Evolutionary conservation across 2,888 invertebrate species (phyloP), one percentile per base, ranked within the genome.

Genomic region (Chloroclysta siterata): DNA sequence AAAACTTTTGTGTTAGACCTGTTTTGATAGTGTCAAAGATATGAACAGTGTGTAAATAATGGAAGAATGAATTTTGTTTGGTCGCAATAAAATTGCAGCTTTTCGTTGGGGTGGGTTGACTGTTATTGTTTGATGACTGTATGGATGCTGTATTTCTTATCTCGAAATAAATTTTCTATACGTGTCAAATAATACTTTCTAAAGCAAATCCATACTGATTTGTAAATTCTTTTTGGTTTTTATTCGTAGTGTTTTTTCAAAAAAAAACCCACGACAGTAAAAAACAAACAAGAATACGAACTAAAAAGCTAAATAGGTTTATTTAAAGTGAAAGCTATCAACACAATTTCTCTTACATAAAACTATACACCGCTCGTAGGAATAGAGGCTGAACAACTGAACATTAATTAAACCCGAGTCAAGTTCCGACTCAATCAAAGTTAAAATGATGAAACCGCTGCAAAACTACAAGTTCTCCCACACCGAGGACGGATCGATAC

Each of bases 1-100:
- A 57, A 47, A 65, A 74, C 71, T 78, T 82, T 85, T 87, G 85
- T 74, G 85, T 74, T 69, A 60, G 73, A 79, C 79, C 73, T 85
- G 85, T 86, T 84, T 81, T 80, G 89, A 89, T 90, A 90, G 88
- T 88, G 91, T 88, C 89, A 84, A 73, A 85, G 87, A 90, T 88
- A 88, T 76, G 74, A 74, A 67, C 65, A 72, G 72, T 75, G 74
- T 69, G 77, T 80, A 83, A 83, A 82, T 78, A 78, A 71, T 65
- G 62, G 59, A 41, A 17, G 59, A 44, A 57, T 52, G 41, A 58
- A 47, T 58, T 48, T 66, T 61, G 57, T 55, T 61, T 61, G 56
- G 53, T 36, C n/a, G 46, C 52, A 61, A 58, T 65, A 62, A 65
- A 53, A 61, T 61, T 65, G 58, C 57, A 50, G 53, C 50, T 39